Evolutionary conservation across 2,888 invertebrate species (phyloP).

Genomic region (Ochropleura leucogaster): DNA sequence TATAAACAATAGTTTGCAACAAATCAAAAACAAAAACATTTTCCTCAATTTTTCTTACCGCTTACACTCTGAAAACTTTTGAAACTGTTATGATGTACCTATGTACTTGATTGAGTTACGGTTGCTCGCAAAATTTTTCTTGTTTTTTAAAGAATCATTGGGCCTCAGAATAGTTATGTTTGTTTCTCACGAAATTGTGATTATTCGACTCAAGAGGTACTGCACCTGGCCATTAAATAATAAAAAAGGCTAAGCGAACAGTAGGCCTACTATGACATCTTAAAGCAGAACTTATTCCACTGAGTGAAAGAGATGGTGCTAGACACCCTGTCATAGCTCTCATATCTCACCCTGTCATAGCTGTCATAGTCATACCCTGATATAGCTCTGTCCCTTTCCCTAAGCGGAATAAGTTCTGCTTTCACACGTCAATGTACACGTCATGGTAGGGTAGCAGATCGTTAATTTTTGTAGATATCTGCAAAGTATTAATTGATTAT

Average conservation of each 20-base stretch:
- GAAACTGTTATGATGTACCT: not conserved
- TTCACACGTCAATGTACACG: too few relatives aligned
- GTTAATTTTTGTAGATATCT: not conserved
- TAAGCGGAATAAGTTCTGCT: too few relatives aligned
- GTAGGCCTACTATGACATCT: too few relatives aligned
- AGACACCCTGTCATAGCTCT: too few relatives aligned
- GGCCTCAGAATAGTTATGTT: slow-evolving; percentile 1
- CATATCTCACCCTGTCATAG: too few relatives aligned
- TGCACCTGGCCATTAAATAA: not conserved
- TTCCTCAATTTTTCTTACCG: not conserved
- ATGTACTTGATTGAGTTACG: slow-evolving; percentile 19
- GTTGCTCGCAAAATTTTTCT: slow-evolving; percentile 8
- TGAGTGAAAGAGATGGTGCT: too few relatives aligned
- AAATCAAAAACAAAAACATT: not conserved
- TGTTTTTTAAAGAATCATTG: slow-evolving; percentile 6
- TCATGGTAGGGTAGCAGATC: too few relatives aligned
- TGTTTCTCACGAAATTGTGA: not conserved
- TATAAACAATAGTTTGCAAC: not conserved
- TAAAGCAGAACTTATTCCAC: too few relatives aligned
- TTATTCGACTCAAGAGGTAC: not conserved
- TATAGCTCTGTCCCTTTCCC: too few relatives aligned
- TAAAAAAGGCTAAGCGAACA: not conserved
- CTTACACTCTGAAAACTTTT: not conserved
- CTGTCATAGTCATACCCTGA: too few relatives aligned
- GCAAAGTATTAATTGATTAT: not conserved